Evolutionary conservation across 2,797 vertebrate species (phyloP), one percentile per base, ranked within the genome.

Genomic region (Apogon talboti): DNA sequence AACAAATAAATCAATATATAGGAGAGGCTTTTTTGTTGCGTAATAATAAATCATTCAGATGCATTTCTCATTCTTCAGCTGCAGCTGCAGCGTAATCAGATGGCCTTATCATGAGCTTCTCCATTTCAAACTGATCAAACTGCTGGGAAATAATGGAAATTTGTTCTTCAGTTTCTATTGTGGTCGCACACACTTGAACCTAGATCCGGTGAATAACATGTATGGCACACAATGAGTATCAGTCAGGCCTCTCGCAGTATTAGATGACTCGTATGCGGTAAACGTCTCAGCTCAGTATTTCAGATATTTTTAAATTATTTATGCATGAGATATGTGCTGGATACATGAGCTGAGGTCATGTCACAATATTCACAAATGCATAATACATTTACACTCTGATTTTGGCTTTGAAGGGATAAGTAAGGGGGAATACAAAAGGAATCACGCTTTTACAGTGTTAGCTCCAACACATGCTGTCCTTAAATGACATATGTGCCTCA

Each of bases 1-100:
- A 41, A 52, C 13, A 44, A 53, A 82, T 56, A 66, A 78, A 80
- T 83, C 74, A 90, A 74, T 81, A 75, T 4, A 8, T 14, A 56
- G 58, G 55, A 66, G 68, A 70, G 28, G 43, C 24, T 11, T 44
- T 61, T 66, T 42, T 19, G 19, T 51, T 37, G 55, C 11, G 11
- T 46, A 55, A 49, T 53, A 45, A 69, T 59, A 59, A 54, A 65
- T 66, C 18, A 28, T 38, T 13, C 57, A 66, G 55, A 50, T 68
- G n/a, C 35, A 18, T 62, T 47, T 73, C 46, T 48, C 45, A 0
- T 21, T 49, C 54, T 44, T 62, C 12, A 15, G 41, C 10, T 44
- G 11, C 9, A 41, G 3, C 8, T 44, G 11, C 9, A 41, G 0
- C 3, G 40, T 13, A 13, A 12, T 42, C 38, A 40, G 38, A 13